phyloP scores from a whole-genome alignment of 2,113 vertebrate species.

The Halichoerus grypus region DNA sequence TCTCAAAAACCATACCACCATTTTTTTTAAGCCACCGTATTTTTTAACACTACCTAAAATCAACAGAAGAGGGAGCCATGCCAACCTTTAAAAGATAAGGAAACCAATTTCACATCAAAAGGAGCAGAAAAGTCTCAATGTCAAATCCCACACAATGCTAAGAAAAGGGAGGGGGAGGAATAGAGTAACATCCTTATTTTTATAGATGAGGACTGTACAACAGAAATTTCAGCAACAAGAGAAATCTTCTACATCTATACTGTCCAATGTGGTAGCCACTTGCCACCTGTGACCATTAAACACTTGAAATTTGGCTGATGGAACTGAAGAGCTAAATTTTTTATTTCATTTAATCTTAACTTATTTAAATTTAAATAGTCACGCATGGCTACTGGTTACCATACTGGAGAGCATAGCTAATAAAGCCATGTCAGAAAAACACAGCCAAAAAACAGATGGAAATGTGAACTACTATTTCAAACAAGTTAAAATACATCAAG shows the following conservation, averaged over 20 bases:
- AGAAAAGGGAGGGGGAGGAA: not conserved
- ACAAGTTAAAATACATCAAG: not conserved
- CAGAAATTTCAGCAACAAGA: not conserved
- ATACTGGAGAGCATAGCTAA: not conserved
- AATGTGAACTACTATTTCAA: conserved; percentile 13
- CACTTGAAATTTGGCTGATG: not conserved
- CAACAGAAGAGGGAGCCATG: not conserved
- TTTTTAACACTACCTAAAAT: not conserved
- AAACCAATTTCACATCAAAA: conserved; percentile 1
- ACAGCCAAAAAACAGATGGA: not conserved
- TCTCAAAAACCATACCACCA: not conserved
- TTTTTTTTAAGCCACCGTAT: not conserved
- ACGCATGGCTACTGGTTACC: not conserved
- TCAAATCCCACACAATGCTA: not conserved
- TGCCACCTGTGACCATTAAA: not conserved
- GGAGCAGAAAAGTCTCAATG: not conserved
- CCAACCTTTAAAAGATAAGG: not conserved
- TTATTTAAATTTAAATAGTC: not conserved
- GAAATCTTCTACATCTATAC: not conserved
- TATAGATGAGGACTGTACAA: not conserved
- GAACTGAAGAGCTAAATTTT: not conserved
- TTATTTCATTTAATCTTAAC: not conserved
- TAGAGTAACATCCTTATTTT: not conserved
- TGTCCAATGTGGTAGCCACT: not conserved
- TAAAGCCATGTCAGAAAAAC: not conserved